phyloP scores from a whole-genome alignment of 2,888 invertebrate species.

The Poecilus cupreus region DNA sequence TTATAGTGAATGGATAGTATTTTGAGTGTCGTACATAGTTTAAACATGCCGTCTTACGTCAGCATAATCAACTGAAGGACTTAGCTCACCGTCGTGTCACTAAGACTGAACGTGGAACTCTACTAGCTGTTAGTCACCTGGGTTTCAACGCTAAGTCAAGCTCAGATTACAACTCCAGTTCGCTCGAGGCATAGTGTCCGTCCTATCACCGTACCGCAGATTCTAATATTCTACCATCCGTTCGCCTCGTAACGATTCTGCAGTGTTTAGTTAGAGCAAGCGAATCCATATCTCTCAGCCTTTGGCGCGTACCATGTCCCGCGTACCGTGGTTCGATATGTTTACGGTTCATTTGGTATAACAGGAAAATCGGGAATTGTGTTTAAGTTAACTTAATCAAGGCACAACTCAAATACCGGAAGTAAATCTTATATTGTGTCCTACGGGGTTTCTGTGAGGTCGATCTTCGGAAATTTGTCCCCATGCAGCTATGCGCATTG shows the following conservation, averaged over 20 bases:
- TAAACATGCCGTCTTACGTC: slow-evolving; percentile 12
- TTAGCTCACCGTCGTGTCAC: neutral
- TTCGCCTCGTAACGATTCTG: slow-evolving; percentile 5
- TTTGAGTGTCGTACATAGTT: neutral
- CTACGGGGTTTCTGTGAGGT: slow-evolving; percentile 39
- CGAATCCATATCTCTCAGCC: slow-evolving; percentile 24
- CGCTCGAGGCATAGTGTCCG: neutral
- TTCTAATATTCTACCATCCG: neutral
- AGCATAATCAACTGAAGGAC: slow-evolving; percentile 28
- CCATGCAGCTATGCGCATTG: no score
- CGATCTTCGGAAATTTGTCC: no score
- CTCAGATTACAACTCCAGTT: neutral
- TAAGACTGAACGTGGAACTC: neutral
- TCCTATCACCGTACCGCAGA: no score
- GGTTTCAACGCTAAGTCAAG: neutral
- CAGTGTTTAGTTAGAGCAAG: slow-evolving; percentile 21
- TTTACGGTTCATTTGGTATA: slow-evolving; percentile 56
- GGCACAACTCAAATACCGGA: slow-evolving; percentile 55
- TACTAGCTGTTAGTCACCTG: neutral
- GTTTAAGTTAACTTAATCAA: slow-evolving; percentile 56
- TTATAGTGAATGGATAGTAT: neutral
- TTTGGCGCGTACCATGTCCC: neutral
- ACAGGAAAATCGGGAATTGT: slow-evolving; percentile 52
- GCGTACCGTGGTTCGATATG: slow-evolving; percentile 32
- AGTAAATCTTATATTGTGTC: slow-evolving; percentile 57